Conservation (phyloP, 2,888 invertebrate species). For the Drosophila rellima region DNA sequence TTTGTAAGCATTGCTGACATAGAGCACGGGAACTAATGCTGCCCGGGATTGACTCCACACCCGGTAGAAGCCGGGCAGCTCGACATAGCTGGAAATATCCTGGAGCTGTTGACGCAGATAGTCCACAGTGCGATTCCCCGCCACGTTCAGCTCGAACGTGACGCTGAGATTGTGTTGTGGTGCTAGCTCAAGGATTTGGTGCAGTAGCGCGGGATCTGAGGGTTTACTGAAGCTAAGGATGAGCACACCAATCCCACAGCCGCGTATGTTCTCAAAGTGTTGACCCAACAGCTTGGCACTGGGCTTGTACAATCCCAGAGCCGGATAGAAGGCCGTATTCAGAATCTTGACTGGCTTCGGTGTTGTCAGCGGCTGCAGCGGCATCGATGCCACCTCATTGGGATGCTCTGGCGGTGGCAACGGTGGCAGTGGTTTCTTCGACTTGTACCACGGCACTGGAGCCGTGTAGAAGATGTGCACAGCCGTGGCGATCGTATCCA, state of each 20-base stretch:
- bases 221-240: conserved; percentile 87
- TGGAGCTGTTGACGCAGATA: conserved; percentile 86
- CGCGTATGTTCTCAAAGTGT: conserved; percentile 88
- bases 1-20: conserved; percentile 89
- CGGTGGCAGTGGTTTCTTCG: conserved; percentile 78
- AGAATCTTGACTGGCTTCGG: conserved; percentile 74
- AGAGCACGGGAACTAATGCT: conserved; percentile 87
- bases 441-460: conserved; percentile 85
- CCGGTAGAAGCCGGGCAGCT: conserved; percentile 82
- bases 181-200: conserved; percentile 86
- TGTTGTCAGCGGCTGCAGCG: conserved; percentile 59
- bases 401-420: conserved; percentile 59
- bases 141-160: conserved; percentile 88
- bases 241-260: conserved; percentile 88
- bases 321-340: conserved; percentile 85
- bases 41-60: conserved; percentile 82
- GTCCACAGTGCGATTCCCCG: conserved; percentile 86
- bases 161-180: conserved; percentile 87
- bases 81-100: conserved; percentile 56
- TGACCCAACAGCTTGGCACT: conserved; percentile 86
- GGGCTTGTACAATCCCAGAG: conserved; percentile 83
- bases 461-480: conserved; percentile 85
- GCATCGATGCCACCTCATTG: conserved; percentile 54
- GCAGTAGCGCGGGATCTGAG: conserved; percentile 80
- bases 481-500: conserved; percentile 79